Evolutionary conservation across 2,113 vertebrate genomes (phyloP).

Genomic region (Spermophilus dauricus): DNA sequence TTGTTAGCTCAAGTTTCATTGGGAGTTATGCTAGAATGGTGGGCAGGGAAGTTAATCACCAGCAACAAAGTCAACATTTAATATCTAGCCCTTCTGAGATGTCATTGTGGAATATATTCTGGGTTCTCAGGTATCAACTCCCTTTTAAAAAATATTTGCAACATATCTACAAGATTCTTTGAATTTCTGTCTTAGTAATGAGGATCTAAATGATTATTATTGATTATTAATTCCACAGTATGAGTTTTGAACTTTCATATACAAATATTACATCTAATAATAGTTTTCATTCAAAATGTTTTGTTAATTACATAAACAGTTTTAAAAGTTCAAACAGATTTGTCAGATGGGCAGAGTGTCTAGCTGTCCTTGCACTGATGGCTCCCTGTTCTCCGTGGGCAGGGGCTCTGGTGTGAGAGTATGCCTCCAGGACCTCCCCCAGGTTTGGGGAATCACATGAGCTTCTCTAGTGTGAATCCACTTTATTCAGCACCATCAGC

Average conservation of each 20-base stretch:
- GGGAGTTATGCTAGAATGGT: not conserved
- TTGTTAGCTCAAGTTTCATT: not conserved
- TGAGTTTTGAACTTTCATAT: not conserved
- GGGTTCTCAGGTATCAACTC: not conserved
- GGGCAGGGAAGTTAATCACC: not conserved
- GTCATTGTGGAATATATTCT: not conserved
- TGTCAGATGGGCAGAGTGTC: not conserved
- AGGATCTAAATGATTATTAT: not conserved
- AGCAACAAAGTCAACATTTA: not conserved
- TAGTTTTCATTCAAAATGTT: not conserved
- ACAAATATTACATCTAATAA: not conserved
- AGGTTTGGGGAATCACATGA: not conserved
- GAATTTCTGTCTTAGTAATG: slow-evolving; percentile 2
- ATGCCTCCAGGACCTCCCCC: not conserved
- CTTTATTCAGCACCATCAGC: slow-evolving; percentile 17
- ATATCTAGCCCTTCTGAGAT: not conserved
- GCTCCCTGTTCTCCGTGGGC: not conserved
- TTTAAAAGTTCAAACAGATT: not conserved
- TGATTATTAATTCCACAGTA: not conserved
- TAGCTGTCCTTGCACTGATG: not conserved
- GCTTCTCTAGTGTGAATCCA: not conserved
- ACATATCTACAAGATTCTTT: not conserved
- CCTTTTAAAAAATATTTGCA: not conserved
- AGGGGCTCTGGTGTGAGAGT: not conserved
- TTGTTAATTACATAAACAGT: not conserved